Conservation (phyloP, 2,888 invertebrate species). For the Tetranychus truncatus region DNA sequence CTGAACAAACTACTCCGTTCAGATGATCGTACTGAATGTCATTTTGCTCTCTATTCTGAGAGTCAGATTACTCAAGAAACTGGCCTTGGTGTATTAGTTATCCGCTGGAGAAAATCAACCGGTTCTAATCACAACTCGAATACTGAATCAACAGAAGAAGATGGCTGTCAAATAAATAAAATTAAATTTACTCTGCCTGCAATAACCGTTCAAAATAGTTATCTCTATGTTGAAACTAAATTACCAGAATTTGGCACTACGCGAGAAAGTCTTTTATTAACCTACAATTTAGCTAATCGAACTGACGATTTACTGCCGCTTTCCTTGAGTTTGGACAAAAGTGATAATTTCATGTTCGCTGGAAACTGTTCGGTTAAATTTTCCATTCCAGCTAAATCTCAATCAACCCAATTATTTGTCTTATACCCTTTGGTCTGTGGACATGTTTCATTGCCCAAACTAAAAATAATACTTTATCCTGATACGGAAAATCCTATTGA, state of each 20-base stretch:
- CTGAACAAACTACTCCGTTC: neutral
- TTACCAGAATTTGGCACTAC: slow-evolving; percentile 7
- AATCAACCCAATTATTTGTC: slow-evolving; percentile 1
- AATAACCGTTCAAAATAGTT: slow-evolving; percentile 4
- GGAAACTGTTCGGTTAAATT: slow-evolving; percentile 5
- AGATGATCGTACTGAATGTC: neutral
- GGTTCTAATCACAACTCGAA: neutral
- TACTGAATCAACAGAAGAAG: neutral
- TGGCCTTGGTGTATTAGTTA: neutral
- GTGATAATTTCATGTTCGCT: slow-evolving; percentile 10
- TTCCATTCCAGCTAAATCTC: slow-evolving; percentile 8
- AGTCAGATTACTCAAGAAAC: neutral
- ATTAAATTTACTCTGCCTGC: neutral
- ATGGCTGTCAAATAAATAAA: neutral
- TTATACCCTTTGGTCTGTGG: slow-evolving; percentile 12
- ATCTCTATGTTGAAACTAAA: slow-evolving; percentile 5
- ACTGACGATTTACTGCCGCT: neutral
- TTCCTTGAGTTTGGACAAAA: neutral
- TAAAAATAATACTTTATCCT: neutral
- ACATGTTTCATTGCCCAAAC: slow-evolving; percentile 1
- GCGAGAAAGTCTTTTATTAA: neutral
- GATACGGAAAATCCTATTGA: neutral
- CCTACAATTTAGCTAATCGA: slow-evolving; percentile 6
- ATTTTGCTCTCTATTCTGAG: neutral
- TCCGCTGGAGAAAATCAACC: neutral